Conservation (phyloP, 2,888 invertebrate genomes). For the Rhimphoctona megacephalus region DNA sequence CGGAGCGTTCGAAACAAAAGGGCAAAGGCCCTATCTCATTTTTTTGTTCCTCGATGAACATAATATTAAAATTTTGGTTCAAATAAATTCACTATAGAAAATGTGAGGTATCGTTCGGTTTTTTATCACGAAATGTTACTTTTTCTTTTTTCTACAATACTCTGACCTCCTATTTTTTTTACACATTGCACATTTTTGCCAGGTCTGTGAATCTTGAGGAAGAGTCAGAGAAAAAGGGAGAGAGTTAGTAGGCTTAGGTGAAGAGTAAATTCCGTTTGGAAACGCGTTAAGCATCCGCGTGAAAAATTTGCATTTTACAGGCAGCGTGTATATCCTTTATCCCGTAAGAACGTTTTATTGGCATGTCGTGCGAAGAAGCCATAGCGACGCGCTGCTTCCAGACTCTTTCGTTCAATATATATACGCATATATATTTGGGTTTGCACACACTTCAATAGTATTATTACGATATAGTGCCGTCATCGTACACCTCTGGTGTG, state of each 20-base stretch:
- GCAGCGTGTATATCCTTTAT: slow-evolving; percentile 74
- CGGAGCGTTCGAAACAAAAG: too few species aligned
- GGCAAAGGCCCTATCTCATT: too few species aligned
- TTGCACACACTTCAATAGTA: slow-evolving; percentile 43
- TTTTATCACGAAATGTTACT: not conserved
- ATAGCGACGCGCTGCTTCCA: slow-evolving; percentile 74
- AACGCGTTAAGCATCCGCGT: slow-evolving; percentile 76
- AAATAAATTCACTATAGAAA: too few species aligned
- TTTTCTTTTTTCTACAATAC: not conserved
- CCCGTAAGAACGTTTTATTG: slow-evolving; percentile 81
- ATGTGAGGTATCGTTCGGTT: too few species aligned
- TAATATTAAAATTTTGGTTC: too few species aligned
- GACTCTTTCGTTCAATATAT: slow-evolving; percentile 70
- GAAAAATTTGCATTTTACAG: slow-evolving; percentile 83
- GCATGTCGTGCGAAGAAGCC: slow-evolving; percentile 83
- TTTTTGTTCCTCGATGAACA: too few species aligned
- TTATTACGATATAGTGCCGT: slow-evolving; percentile 36
- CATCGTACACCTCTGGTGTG: slow-evolving; percentile 50
- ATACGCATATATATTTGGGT: slow-evolving; percentile 40
- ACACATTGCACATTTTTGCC: not conserved
- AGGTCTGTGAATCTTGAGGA: not conserved
- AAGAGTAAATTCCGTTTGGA: slow-evolving; percentile 78
- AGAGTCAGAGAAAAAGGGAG: not conserved
- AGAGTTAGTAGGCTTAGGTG: not conserved
- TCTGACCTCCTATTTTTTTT: not conserved